These are phyloP conservation scores for Pseudorhombus dupliciocellatus DNA, from an alignment of 2,113 vertebrate genomes.

Conservation along the genomic window DNA sequence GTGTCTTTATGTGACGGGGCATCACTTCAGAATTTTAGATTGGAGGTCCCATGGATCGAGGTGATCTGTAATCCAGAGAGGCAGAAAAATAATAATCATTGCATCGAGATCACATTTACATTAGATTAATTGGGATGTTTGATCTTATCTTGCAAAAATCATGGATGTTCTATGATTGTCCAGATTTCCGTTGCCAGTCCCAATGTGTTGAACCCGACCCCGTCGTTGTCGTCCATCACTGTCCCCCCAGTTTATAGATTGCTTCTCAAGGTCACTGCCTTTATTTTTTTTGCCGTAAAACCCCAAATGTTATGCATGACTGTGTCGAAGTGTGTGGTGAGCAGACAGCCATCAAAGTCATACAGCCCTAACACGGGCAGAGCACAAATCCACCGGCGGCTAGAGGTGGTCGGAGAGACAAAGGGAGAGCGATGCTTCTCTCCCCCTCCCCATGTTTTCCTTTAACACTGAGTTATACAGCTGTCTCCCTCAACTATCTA, in stretches of 20 bases:
- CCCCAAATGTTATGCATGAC: slow-evolving; percentile 28
- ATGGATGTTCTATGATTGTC: background rate
- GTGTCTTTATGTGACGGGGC: no score
- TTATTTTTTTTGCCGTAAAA: slow-evolving; percentile 6
- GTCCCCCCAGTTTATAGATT: slow-evolving; percentile 9
- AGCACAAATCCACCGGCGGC: slow-evolving; percentile 30
- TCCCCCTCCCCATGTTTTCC: slow-evolving; percentile 36
- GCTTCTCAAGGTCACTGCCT: slow-evolving; percentile 43
- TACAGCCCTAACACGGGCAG: slow-evolving; percentile 12
- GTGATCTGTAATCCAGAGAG: no score
- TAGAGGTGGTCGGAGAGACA: slow-evolving; percentile 47
- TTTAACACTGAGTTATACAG: slow-evolving; percentile 68
- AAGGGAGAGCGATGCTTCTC: slow-evolving; percentile 24
- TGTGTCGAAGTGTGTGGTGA: slow-evolving; percentile 1
- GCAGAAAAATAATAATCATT: no score
- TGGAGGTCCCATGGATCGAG: no score
- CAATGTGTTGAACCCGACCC: slow-evolving; percentile 13
- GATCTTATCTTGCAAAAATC: no score
- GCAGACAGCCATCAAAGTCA: slow-evolving; percentile 45
- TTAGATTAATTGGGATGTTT: no score
- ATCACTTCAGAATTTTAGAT: no score
- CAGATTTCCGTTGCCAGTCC: background rate
- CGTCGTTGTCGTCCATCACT: slow-evolving; percentile 22
- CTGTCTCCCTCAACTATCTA: slow-evolving; percentile 70
- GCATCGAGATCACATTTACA: no score